phyloP scores from a whole-genome alignment of 2,797 vertebrate genomes.

The Forpus xanthops region DNA sequence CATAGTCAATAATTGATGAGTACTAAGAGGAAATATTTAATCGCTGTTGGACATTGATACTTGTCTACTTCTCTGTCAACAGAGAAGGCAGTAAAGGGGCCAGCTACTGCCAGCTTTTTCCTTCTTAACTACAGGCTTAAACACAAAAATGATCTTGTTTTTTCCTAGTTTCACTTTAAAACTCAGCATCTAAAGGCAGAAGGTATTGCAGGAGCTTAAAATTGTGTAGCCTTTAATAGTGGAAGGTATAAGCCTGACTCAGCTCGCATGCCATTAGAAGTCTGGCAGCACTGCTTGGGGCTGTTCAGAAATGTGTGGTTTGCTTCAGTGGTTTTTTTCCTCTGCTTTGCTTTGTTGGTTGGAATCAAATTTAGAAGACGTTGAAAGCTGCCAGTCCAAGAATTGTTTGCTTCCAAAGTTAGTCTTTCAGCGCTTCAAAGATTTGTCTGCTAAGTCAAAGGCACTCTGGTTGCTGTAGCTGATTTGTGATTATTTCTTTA shows the following conservation, averaged over 20 bases:
- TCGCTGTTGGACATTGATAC: background rate
- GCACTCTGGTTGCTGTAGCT: background rate
- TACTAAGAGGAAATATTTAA: conserved; percentile 23
- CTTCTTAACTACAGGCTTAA: background rate
- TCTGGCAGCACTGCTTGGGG: conserved; percentile 57
- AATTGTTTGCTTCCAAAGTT: conserved; percentile 11
- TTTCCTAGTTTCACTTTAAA: background rate
- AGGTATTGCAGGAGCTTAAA: background rate
- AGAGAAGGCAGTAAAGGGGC: background rate
- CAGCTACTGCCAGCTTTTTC: background rate
- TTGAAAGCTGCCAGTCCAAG: conserved; percentile 42
- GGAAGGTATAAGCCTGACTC: conserved; percentile 63
- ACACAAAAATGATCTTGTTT: background rate
- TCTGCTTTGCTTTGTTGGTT: conserved; percentile 51
- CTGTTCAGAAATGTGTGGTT: conserved; percentile 64
- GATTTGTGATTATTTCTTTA: background rate
- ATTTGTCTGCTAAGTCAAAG: background rate
- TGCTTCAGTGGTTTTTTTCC: conserved; percentile 47
- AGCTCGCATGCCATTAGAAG: conserved; percentile 8
- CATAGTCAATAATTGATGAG: conserved; percentile 35
- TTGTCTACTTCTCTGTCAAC: conserved; percentile 9
- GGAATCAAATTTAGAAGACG: conserved; percentile 57
- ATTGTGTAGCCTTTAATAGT: background rate
- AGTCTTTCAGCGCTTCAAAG: conserved; percentile 43
- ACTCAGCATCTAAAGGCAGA: background rate